Evolutionary conservation across 2,888 invertebrate genomes (phyloP), one percentile per base, ranked within the genome.

Genomic region (Synergus umbraculus): DNA sequence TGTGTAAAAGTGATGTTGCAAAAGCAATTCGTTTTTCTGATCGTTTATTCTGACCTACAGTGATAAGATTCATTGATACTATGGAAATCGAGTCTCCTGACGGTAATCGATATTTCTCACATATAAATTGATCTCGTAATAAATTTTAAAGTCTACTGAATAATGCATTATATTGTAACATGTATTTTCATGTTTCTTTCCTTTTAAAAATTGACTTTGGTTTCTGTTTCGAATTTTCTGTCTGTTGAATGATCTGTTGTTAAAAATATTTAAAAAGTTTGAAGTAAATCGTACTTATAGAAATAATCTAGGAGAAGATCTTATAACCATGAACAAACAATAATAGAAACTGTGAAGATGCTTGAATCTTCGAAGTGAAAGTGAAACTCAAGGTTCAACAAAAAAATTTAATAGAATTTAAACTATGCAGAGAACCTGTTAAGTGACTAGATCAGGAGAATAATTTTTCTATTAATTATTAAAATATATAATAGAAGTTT

Each of bases 351-450:
- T 12, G 4, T 58, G 18, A 73, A 73, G 37, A 58, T 73, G 54
- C 41, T 41, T 54, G 7, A 37, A 73, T 73, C 73, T 54, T 73
- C 10, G 10, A 58, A 73, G 73, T 73, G 54, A 73, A 73, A 58
- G 73, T 73, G 37, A 37, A 41, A 41, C 73, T 58, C 54, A 73
- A 54, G 73, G 54, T n/a, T 73, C 54, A 58, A 12, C 41, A 41
- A 58, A 29, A 73, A 54, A 37, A 41, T 49, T 44, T 7, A 29
- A 73, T 15, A 18, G 29, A 46, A 73, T 54, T 58, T 49, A 73
- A n/a, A 7, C 1, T 73, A 54, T 13, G n/a, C 1, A 46, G 44
- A 44, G 18, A 46, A 13, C 22, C 63, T 29, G 29, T 29, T 63
- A 18, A 63, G 13, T 13, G 22, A 29, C 5, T 29, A 63, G 12